Evolutionary conservation across 2,888 invertebrate genomes (phyloP), one percentile per base, ranked within the genome.

Genomic region (Serrognathus titanus): DNA sequence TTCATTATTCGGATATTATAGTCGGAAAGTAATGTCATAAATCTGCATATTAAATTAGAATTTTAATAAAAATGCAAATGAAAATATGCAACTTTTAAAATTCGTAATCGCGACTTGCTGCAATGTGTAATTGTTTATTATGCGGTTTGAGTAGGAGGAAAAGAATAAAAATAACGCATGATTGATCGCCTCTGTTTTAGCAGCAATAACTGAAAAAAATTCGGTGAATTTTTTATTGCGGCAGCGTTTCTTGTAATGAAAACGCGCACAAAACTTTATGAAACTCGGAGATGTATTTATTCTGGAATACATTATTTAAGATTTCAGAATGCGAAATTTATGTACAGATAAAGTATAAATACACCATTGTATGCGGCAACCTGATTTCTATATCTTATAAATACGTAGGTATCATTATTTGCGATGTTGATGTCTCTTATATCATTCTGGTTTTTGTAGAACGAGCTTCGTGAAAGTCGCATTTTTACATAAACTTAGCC

Each of bases 331-430:
- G 58, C 46, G 58, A 58, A 54, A 55, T 58, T 54, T 58, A 58
- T 58, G 55, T 47, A 54, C 57, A 54, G 53, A 57, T 57, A 53
- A 57, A 54, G 55, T 48, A 55, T 54, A 58, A 54, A 58, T 51
- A 58, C 55, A 36, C 54, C 51, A 58, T 58, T 58, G 58, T 58
- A 48, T 55, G 55, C 55, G 53, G 51, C 54, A 54, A 53, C 51
- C 54, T 55, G 58, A 58, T 58, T 58, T 58, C 58, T 58, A 58
- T 58, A 58, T 58, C 58, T 58, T 54, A 58, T 58, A 55, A 58
- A 58, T 58, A 55, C 55, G 47, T 38, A 36, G 37, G 41, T 49
- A 31, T 40, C 55, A 45, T 51, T 55, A 55, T 56, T 56, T 52
- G 56, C 52, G 38, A 39, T 13, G 52, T 52, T 48, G 38, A 39